Conservation (phyloP, 1,140 invertebrate genomes). For the Aphaenogaster ashmeadi region DNA sequence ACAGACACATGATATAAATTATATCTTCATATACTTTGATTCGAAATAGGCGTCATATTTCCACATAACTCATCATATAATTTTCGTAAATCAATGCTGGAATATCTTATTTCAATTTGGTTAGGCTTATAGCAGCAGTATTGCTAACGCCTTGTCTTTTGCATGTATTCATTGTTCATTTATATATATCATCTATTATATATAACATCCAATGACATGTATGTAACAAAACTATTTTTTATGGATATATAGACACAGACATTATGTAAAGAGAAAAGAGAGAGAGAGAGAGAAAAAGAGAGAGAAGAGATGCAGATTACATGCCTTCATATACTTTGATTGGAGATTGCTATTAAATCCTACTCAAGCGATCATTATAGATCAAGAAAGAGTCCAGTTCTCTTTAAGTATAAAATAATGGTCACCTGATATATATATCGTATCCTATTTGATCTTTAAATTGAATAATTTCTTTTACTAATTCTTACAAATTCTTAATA, state of each 20-base stretch:
- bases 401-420: conserved; percentile 64
- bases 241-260: not conserved
- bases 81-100: not conserved
- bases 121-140: not conserved
- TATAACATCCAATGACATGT: not conserved
- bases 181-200: not conserved
- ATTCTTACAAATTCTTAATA: conserved; percentile 36
- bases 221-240: conserved; percentile 10
- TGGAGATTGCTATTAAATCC: conserved; percentile 77
- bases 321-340: conserved; percentile 65
- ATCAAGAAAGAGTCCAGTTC: conserved; percentile 13
- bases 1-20: not conserved
- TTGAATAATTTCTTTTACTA: not conserved
- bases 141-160: not conserved
- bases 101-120: conserved; percentile 4
- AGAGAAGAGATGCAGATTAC: conserved; percentile 47
- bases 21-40: conserved; percentile 19
- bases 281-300: not conserved
- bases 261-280: not conserved
- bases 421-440: conserved; percentile 61
- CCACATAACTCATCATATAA: not conserved
- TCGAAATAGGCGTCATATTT: not conserved
- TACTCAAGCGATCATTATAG: conserved; percentile 27
- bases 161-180: not conserved
- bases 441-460: conserved; percentile 66